Percentiles rank a stretch among this genome's conserved stretches.
Conservation (phyloP, 2,113 vertebrate species). For the Columbina picui region DNA sequence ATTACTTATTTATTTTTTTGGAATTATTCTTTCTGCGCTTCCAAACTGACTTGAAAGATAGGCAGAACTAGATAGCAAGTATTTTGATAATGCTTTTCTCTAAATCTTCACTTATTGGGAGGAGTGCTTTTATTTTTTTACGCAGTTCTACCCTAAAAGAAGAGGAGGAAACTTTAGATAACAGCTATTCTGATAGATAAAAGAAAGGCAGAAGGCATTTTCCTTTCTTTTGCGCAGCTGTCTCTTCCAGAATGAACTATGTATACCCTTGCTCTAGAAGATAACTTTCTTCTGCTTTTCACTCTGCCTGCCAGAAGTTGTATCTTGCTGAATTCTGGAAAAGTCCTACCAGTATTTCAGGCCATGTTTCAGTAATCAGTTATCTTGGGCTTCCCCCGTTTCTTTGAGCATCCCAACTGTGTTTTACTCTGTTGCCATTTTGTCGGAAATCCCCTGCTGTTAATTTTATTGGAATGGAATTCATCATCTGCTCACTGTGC, state of each 20-base stretch:
- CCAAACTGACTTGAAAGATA: slow-evolving; percentile 12
- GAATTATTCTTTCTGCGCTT: slow-evolving; percentile 16
- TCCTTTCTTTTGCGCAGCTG: neutral
- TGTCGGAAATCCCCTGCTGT: slow-evolving; percentile 43
- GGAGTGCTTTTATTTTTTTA: neutral
- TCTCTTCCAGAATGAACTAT: neutral
- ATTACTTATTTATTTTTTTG: slow-evolving; percentile 50
- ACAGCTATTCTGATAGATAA: neutral
- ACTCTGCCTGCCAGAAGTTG: neutral
- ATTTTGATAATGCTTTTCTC: too few species aligned
- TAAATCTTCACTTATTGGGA: neutral
- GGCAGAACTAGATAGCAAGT: slow-evolving; percentile 26
- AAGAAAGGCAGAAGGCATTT: slow-evolving; percentile 4
- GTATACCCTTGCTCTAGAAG: neutral
- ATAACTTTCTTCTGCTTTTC: neutral
- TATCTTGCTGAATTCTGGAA: slow-evolving; percentile 16
- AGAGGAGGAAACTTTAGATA: slow-evolving; percentile 39
- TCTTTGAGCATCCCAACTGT: neutral
- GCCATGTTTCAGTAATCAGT: neutral
- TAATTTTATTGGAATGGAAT: slow-evolving; percentile 59
- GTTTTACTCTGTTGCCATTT: neutral
- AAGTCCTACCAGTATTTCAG: neutral
- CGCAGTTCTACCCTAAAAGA: neutral
- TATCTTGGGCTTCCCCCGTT: neutral
- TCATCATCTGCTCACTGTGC: slow-evolving; percentile 33